A percentile compares a stretch with the other conserved stretches of the same genome.
Evolutionary conservation across 2,888 invertebrate species (phyloP).

Genomic region (Eristalis tenax): DNA sequence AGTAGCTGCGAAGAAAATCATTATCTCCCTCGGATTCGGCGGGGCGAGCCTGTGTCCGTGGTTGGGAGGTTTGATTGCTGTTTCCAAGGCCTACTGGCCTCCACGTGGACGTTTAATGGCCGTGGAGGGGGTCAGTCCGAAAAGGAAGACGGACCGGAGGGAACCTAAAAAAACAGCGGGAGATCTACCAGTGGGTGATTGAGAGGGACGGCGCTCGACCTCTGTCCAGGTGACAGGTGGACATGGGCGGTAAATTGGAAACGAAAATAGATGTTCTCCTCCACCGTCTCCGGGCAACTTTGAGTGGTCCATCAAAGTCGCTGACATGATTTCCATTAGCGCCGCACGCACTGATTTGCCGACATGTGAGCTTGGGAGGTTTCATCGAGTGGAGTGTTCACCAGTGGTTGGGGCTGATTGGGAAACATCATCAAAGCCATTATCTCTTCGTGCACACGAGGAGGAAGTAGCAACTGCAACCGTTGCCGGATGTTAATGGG

Average conservation of each 20-base stretch:
- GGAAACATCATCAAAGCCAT: background rate
- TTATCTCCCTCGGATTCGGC: background rate
- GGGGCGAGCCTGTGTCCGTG: background rate
- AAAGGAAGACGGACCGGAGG: background rate
- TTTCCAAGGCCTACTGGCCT: background rate
- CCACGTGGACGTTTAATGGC: background rate
- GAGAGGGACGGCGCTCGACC: background rate
- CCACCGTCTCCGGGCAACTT: background rate
- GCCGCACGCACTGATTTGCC: background rate
- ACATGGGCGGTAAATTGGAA: background rate
- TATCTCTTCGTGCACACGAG: background rate
- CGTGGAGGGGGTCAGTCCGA: background rate
- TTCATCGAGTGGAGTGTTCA: background rate
- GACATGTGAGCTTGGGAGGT: background rate
- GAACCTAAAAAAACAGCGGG: background rate
- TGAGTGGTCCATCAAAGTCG: background rate
- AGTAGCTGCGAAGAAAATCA: background rate
- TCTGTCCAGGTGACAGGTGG: background rate
- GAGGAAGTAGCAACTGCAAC: background rate
- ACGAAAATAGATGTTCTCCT: background rate
- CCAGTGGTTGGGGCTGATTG: background rate
- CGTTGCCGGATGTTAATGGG: no score
- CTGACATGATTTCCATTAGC: background rate
- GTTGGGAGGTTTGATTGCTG: background rate
- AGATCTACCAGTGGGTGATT: background rate